phyloP scores from a whole-genome alignment of 2,888 invertebrate species.

The Ctena decussata region DNA sequence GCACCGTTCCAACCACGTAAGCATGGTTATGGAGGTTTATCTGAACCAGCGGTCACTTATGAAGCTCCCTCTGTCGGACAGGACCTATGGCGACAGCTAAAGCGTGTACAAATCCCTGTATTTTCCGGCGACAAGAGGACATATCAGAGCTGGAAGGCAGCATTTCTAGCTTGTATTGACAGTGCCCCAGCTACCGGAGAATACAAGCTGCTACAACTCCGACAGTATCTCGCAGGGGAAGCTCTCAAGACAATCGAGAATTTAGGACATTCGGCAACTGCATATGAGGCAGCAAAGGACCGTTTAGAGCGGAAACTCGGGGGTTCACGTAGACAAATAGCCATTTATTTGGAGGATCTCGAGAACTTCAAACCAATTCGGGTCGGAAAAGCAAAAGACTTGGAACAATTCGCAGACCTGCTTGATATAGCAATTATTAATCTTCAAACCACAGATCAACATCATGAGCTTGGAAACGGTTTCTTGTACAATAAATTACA shows the following conservation, averaged over 20 bases:
- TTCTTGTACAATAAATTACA: conserved; percentile 23
- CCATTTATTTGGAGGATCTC: conserved; percentile 11
- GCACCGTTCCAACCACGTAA: neutral
- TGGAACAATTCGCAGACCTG: conserved; percentile 37
- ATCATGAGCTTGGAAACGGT: conserved; percentile 17
- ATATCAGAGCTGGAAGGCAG: too few relatives aligned
- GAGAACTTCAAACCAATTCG: neutral
- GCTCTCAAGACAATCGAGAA: conserved; percentile 2
- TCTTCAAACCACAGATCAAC: conserved; percentile 14
- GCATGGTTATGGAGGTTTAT: neutral
- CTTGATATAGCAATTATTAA: conserved; percentile 42
- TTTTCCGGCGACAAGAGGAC: conserved; percentile 6
- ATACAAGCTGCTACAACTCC: too few relatives aligned
- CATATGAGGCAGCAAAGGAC: conserved; percentile 2
- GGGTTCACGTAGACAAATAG: neutral
- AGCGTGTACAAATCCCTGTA: conserved; percentile 11
- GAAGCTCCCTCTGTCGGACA: neutral
- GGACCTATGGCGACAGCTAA: neutral
- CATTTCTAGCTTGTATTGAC: conserved; percentile 2
- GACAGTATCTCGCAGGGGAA: neutral
- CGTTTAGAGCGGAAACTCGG: neutral
- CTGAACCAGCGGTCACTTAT: neutral
- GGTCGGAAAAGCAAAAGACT: neutral
- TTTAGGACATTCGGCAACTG: neutral
- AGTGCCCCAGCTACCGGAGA: neutral